These are phyloP conservation scores for Hypsopygia costalis DNA, from an alignment of 2,888 invertebrate genomes.

Conservation along the genomic window DNA sequence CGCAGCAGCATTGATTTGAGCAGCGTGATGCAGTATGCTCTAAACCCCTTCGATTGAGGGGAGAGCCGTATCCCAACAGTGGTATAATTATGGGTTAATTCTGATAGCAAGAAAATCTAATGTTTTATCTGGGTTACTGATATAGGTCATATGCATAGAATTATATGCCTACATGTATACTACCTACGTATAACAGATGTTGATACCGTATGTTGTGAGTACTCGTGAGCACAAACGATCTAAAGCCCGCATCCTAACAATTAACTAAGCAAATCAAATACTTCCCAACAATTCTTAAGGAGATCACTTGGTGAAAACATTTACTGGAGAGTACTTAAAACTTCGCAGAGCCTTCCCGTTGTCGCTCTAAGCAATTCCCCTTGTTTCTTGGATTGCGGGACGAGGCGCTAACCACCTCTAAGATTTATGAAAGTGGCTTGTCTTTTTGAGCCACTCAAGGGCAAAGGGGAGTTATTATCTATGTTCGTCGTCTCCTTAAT, in stretches of 20 bases:
- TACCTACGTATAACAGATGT: too few relatives aligned
- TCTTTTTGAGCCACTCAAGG: constrained; percentile 55
- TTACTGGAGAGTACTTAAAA: constrained; percentile 63
- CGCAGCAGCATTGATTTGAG: too few relatives aligned
- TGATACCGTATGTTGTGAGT: too few relatives aligned
- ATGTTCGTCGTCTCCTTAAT: constrained; percentile 49
- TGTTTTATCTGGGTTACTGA: too few relatives aligned
- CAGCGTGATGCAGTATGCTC: too few relatives aligned
- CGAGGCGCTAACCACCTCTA: constrained; percentile 62
- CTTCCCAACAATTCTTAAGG: constrained; percentile 46
- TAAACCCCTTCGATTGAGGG: too few relatives aligned
- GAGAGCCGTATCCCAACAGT: too few relatives aligned
- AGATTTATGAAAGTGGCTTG: constrained; percentile 67
- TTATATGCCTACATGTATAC: too few relatives aligned
- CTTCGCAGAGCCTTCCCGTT: constrained; percentile 48
- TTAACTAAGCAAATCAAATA: constrained; percentile 48
- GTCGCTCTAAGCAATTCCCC: constrained; percentile 49
- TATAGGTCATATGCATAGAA: too few relatives aligned
- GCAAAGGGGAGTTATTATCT: constrained; percentile 56
- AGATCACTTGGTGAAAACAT: constrained; percentile 58
- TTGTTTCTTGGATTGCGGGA: constrained; percentile 57
- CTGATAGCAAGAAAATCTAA: too few relatives aligned
- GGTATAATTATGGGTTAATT: too few relatives aligned
- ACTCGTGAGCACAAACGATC: too few relatives aligned
- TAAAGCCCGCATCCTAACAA: constrained; percentile 30